A percentile compares a stretch with the other conserved stretches of the same genome.
Evolutionary conservation across 2,888 invertebrate genomes (phyloP).

Genomic region (Caenorhabditis sinica): DNA sequence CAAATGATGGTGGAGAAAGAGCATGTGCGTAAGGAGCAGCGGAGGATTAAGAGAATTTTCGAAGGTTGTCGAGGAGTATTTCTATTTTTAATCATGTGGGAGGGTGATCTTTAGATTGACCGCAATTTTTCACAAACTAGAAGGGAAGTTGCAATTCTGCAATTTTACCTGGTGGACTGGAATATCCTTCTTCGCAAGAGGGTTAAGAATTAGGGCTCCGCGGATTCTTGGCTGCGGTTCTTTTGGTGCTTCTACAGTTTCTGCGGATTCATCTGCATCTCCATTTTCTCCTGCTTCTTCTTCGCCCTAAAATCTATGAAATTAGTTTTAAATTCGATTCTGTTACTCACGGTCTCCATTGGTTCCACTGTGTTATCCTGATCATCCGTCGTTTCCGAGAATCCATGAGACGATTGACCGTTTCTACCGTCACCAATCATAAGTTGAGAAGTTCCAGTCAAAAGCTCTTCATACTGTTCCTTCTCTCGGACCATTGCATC

Average conservation of each 20-base stretch:
- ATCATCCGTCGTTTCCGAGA: background rate
- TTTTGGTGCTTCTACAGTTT: background rate
- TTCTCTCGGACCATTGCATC: constrained; percentile 79
- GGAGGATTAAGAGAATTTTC: constrained; percentile 28
- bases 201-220: constrained; percentile 78
- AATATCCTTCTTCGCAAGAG: constrained; percentile 73
- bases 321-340: too few species aligned
- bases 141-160: too few species aligned
- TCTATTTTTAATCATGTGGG: constrained; percentile 21
- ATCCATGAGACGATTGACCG: too few species aligned
- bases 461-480: constrained; percentile 63
- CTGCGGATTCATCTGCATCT: background rate
- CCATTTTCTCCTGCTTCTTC: background rate
- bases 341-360: constrained; percentile 3
- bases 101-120: constrained; percentile 17
- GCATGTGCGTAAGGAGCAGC: constrained; percentile 8
- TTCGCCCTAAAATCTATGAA: background rate
- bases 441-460: constrained; percentile 31
- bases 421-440: constrained; percentile 6
- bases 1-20: background rate
- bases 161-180: constrained; percentile 85
- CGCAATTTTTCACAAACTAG: too few species aligned
- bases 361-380: background rate
- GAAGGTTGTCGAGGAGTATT: constrained; percentile 1
- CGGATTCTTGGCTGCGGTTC: constrained; percentile 57